These are phyloP conservation scores for Acrobasis suavella DNA, from an alignment of 2,888 invertebrate species.

Conservation along the genomic window DNA sequence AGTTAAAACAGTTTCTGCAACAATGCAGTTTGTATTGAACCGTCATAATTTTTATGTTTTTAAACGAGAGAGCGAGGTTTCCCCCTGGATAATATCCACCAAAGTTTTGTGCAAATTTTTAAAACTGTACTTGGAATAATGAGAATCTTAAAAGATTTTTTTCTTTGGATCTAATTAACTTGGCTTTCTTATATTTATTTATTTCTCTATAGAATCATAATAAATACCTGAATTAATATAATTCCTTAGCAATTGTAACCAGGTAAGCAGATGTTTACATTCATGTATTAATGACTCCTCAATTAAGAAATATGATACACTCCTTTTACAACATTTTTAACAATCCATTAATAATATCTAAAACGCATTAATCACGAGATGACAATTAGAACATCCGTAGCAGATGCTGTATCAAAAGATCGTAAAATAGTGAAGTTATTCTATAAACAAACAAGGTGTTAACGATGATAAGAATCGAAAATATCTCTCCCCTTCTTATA, in stretches of 20 bases:
- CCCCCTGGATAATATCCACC: too few species aligned
- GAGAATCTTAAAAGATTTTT: too few species aligned
- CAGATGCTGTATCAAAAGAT: conserved; percentile 65
- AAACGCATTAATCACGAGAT: conserved; percentile 55
- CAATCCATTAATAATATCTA: conserved; percentile 40
- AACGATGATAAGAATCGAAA: conserved; percentile 71
- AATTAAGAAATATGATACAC: conserved; percentile 17
- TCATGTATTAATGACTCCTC: conserved; percentile 8
- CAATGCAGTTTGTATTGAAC: too few species aligned
- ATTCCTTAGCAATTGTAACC: neutral
- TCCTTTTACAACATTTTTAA: conserved; percentile 8
- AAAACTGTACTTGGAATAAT: too few species aligned
- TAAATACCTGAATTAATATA: conserved; percentile 26
- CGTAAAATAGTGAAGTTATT: conserved; percentile 52
- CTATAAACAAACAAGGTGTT: conserved; percentile 79
- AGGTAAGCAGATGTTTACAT: conserved; percentile 15
- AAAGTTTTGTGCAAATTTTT: too few species aligned
- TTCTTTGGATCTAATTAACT: too few species aligned
- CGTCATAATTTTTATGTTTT: too few species aligned
- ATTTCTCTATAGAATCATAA: too few species aligned
- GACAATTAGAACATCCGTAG: conserved; percentile 55
- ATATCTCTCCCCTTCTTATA: conserved; percentile 65
- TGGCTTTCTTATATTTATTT: too few species aligned
- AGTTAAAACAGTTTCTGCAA: too few species aligned
- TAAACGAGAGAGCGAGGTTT: too few species aligned